Evolutionary conservation across 2,888 invertebrate genomes (phyloP), one percentile per base, ranked within the genome.

Genomic region (Nesidiocoris tenuis): DNA sequence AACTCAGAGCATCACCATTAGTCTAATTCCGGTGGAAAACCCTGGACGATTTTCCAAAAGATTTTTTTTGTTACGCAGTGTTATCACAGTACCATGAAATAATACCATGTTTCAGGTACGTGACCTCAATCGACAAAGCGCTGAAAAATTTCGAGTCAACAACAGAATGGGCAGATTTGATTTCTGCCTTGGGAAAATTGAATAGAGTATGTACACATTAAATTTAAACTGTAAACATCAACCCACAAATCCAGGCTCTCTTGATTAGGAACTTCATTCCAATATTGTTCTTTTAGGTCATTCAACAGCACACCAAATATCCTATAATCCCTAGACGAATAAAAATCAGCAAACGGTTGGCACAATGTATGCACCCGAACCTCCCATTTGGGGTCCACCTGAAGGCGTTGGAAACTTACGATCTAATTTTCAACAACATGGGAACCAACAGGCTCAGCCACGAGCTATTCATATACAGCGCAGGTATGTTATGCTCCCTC

Each of bases 161-260:
- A n/a, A 92, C 92, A 81, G 95, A 96, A 87, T 96, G 96, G 96
- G 94, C 95, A 75, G 96, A 96, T 85, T 86, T 96, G 70, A 96
- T 96, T 81, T 91, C 94, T 74, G 94, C 95, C 2, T 85, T 96
- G 39, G 93, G 92, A 67, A 95, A 95, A 84, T 86, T 96, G 54
- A 94, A 93, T 83, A 95, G 95, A 88, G 95, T 93, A 85, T 18
- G 63, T 25, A 2, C 12, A 71, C 61, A 54, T 22, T 64, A 59
- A 19, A 17, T 12, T 64, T 19, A 54, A 22, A 18, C 17, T 17
- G 54, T 63, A 59, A 5, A 7, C 7, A 2, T 59, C 5, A 59
- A 39, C 12, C 12, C 12, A 12, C 39, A 7, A 39, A 39, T 12
- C 39, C 39, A 39, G 39, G 39, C 12, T n/a, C n/a, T 39, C 3